Percentiles rank a stretch among this genome's conserved stretches.
These are phyloP conservation scores for Cavia porcellus DNA, from an alignment of 2,113 vertebrate species.

Conservation along the genomic window DNA sequence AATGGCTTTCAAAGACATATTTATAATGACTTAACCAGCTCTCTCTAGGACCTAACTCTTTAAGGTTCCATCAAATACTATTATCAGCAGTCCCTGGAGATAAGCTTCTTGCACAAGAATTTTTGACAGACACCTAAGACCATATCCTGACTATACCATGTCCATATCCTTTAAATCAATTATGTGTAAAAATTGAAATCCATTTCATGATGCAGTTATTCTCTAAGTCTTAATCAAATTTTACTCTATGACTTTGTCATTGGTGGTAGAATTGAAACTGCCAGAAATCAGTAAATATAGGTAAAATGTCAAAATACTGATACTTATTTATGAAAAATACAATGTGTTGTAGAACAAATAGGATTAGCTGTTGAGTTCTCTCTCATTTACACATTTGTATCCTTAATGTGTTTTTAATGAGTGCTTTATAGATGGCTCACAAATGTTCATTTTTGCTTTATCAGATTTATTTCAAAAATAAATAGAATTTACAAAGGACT, in stretches of 20 bases:
- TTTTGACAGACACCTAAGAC: background rate
- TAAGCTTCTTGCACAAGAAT: background rate
- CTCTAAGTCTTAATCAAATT: background rate
- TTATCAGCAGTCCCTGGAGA: too few species aligned
- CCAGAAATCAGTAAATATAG: background rate
- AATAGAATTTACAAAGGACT: background rate
- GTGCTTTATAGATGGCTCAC: background rate
- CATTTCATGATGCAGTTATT: background rate
- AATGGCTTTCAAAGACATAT: too few species aligned
- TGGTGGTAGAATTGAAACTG: background rate
- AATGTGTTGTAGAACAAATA: background rate
- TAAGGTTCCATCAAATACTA: background rate
- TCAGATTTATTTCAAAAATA: background rate
- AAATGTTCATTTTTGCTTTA: background rate
- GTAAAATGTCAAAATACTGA: background rate
- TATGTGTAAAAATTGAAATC: background rate
- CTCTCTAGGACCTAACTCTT: background rate
- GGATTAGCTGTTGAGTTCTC: background rate
- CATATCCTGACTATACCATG: background rate
- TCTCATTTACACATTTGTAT: background rate
- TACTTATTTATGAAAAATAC: background rate
- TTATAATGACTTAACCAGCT: background rate
- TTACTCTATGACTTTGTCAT: background rate
- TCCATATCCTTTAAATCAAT: background rate
- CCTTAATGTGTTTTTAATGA: background rate